Base-by-base conservation (phyloP, 2,888 invertebrate species). In the Amiota mariae region DNA sequence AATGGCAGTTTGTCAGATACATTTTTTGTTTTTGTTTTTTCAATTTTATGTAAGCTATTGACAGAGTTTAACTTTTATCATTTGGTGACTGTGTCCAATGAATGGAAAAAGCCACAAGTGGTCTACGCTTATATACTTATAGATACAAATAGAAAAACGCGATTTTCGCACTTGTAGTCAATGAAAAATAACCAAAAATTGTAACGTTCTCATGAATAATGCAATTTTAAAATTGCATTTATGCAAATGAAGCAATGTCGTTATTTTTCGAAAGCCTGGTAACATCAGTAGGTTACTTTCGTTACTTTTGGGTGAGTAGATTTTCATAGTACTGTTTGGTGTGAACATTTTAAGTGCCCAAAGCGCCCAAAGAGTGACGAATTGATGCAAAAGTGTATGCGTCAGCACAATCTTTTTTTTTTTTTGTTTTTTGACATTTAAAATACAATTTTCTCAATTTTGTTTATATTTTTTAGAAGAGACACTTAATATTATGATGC, bases 201-300 rank as follows among this genome's bases (percentile, higher is more conserved):
- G 59, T 20, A 24, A 20, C 59, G 75, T 73, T 76, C 84, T 84
- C 86, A 84, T 84, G 83, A 84, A 84, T 84, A 84, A 84, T 84
- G 86, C 86, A 84, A 84, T 80, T 84, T 84, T 84, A 86, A 84
- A 84, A 84, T 84, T 84, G 86, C 83, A 84, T 84, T 84, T 84
- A 84, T 84, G 83, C 86, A 84, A 84, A 84, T 84, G 75, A 77
- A 80, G 80, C 75, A 76, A 77, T 78, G 79, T 81, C 79, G 76
- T 76, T 71, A 73, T 73, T 78, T 76, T 75, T 63, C 46, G 63
- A n/a, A 63, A 36, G 36, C 36, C 36, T 36, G 36, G 36, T 36
- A 36, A 36, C 36, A 36, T 36, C 36, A 36, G 36, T 36, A 2
- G 2, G 2, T 36, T 36, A 36, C 36, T 36, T 36, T 36, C 8